phyloP scores from a whole-genome alignment of 2,797 vertebrate genomes.

The Parambassis ranga region DNA sequence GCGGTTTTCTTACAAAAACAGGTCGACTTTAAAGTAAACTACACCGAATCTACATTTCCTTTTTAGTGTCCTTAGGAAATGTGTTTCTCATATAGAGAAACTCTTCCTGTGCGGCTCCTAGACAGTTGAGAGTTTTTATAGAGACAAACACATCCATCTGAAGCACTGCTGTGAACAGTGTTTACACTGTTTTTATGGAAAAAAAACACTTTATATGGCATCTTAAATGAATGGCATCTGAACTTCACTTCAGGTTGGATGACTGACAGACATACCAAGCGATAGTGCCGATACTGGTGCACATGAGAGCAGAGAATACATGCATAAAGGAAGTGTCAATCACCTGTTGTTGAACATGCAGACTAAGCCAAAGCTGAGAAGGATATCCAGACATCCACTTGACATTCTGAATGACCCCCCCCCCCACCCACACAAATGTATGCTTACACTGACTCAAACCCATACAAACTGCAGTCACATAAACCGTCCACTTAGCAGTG shows the following conservation, averaged over 20 bases:
- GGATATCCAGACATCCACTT: slow-evolving; percentile 41
- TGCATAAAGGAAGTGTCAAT: slow-evolving; percentile 27
- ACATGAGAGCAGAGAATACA: not conserved
- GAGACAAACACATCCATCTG: not conserved
- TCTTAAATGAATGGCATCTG: not conserved
- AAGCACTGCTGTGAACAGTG: slow-evolving; percentile 7
- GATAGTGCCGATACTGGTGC: not conserved
- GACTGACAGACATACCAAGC: slow-evolving; percentile 23
- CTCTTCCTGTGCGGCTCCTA: not conserved
- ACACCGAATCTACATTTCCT: slow-evolving; percentile 29
- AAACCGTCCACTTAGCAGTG: slow-evolving; percentile 24
- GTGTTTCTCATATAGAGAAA: slow-evolving; percentile 4
- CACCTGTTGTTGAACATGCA: slow-evolving; percentile 18
- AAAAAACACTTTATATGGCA: not conserved
- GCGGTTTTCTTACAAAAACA: slow-evolving; percentile 58
- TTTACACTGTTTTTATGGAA: slow-evolving; percentile 5
- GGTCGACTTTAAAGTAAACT: slow-evolving; percentile 48
- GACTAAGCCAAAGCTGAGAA: not conserved
- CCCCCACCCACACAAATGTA: slow-evolving; percentile 19
- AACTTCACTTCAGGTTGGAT: not conserved
- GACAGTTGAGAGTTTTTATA: slow-evolving; percentile 21
- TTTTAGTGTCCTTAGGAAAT: slow-evolving; percentile 7
- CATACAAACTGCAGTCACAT: slow-evolving; percentile 25
- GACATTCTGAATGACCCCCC: slow-evolving; percentile 41
- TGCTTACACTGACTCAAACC: slow-evolving; percentile 15